Base-by-base conservation (phyloP, 2,888 invertebrate genomes). In the Sabatieria punctata region DNA sequence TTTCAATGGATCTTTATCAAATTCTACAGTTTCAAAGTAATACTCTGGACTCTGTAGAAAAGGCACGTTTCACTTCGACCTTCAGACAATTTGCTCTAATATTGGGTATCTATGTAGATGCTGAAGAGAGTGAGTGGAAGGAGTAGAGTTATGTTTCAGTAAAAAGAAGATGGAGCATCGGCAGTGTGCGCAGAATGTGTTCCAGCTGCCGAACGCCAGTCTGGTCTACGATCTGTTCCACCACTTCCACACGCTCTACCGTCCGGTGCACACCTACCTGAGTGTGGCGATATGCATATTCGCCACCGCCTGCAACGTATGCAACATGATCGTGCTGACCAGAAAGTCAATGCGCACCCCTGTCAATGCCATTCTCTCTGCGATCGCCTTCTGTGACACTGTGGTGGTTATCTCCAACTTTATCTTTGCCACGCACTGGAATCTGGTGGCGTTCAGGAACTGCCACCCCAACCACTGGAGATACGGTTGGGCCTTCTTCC, bases 401-500 rank as follows among this genome's bases (percentile, higher is more conserved):
- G 57, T 63, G 11, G 45, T 45, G 6, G 42, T 45, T 41, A 22
- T 15, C 15, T 45, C 45, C 15, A 45, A 45, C 42, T 41, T 45
- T n/a, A 18, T 45, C 24, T 45, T 45, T 30, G 30, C 24, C 24
- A 19, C 15, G 4, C 45, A 45, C 24, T 45, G 42, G 22, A 45
- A n/a, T 21, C 11, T 45, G 13, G 25, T 45, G 15, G 45, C 45
- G 8, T n/a, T 18, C 15, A 30, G 23, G 42, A 13, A 21, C 24
- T 45, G 45, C 22, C 6, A 22, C 4, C n/a, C 22, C 4, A 4
- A 15, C 6, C n/a, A 38, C 15, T 45, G 54, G 19, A 56, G 57
- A 18, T 55, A 57, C 30, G 53, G 53, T 38, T 68, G 66, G 65
- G 63, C 64, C 19, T 51, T 55, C 43, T 65, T 65, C 49, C 55